phyloP scores from a whole-genome alignment of 2,888 invertebrate species.

The Villa cingulata region DNA sequence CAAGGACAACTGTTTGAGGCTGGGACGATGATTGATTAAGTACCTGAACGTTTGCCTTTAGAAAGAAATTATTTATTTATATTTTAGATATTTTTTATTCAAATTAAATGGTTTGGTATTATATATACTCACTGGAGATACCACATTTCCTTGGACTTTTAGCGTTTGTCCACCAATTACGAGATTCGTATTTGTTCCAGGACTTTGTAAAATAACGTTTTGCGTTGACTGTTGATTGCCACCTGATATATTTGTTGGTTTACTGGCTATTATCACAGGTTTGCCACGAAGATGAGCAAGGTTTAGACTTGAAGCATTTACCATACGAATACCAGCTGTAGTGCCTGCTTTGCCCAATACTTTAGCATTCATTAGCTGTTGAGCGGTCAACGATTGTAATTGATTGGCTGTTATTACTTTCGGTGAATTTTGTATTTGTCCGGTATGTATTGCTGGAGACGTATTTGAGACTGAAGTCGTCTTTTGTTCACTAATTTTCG shows the following conservation, averaged over 20 bases:
- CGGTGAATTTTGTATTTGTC: constrained; percentile 9
- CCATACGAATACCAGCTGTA: constrained; percentile 36
- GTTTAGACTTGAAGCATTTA: constrained; percentile 36
- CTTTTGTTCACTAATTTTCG: not conserved
- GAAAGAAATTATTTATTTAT: not conserved
- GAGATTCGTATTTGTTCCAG: constrained; percentile 18
- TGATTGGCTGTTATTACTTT: constrained; percentile 19
- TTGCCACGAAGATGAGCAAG: constrained; percentile 43
- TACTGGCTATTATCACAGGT: constrained; percentile 41
- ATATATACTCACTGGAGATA: constrained; percentile 10
- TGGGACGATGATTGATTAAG: constrained; percentile 17
- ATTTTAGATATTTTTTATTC: not conserved
- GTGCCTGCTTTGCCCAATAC: constrained; percentile 28
- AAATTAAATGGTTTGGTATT: not conserved
- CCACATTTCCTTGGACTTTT: constrained; percentile 30
- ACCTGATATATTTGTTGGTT: constrained; percentile 16
- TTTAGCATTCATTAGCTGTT: constrained; percentile 38
- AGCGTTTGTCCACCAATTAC: constrained; percentile 33
- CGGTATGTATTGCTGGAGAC: not conserved
- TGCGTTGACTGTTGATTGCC: constrained; percentile 25
- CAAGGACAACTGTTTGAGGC: constrained; percentile 34
- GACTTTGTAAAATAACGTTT: constrained; percentile 35
- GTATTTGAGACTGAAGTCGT: not conserved
- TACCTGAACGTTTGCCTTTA: constrained; percentile 18
- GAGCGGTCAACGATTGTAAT: constrained; percentile 25